Evolutionary conservation across 2,797 vertebrate species (phyloP), one percentile per base, ranked within the genome.

Genomic region (Avahi laniger): DNA sequence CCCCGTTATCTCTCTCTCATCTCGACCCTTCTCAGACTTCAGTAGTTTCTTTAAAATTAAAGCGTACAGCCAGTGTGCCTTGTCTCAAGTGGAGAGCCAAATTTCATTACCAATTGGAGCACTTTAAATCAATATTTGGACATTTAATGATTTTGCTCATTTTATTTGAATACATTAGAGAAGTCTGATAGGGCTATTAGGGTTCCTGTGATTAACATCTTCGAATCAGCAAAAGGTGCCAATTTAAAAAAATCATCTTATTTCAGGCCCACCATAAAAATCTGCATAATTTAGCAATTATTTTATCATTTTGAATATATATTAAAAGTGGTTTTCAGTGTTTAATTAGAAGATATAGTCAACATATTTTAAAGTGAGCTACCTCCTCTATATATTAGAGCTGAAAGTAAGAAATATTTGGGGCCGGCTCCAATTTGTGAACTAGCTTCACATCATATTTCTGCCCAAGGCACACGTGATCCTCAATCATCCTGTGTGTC

Each of bases 111-210:
- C 97, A 98, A 96, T 96, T 98, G 91, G 95, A 98, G 94, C 79
- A 98, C 85, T 98, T 99, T 97, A 98, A 98, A 98, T 98, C 97
- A 98, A 98, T 99, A 98, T 98, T 98, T 98, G 98, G 98, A 98
- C 96, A 97, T 98, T 98, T 98, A 98, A 98, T 98, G 97, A 98
- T 98, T 98, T 98, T 98, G 92, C 97, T 98, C 97, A 97, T 98
- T 98, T 98, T 98, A 97, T 97, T 97, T 98, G 97, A 98, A 98
- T 98, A 97, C 94, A 98, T 98, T 98, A 98, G 89, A 94, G 98
- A 98, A 98, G 70, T 94, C 97, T 98, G 96, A 96, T 98, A 98
- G 97, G 98, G 97, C 92, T 98, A 97, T 98, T 98, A 98, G 98
- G 97, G 94, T 98, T 96, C 92, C 96, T 97, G 93, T 98, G 98